Evolutionary conservation across 2,797 vertebrate genomes (phyloP).

Genomic region (Scolopax rusticola): DNA sequence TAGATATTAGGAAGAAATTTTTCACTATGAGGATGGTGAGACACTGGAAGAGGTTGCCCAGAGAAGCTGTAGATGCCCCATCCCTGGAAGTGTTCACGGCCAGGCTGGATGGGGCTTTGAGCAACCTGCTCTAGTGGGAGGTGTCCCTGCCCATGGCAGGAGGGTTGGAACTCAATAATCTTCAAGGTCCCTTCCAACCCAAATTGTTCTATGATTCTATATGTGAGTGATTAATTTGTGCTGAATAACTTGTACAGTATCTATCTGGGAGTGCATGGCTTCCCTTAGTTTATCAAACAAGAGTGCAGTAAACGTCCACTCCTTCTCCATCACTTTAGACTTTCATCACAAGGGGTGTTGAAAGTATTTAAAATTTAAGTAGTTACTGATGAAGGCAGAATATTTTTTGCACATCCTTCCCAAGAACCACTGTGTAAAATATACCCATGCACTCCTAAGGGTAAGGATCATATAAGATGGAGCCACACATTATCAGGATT

Average conservation of each 20-base stretch:
- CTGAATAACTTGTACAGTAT: not conserved
- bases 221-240: not conserved
- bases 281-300: not conserved
- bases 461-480: not conserved
- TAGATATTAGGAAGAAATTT: too few relatives aligned
- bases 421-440: not conserved
- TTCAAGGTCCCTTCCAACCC: too few relatives aligned
- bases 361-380: not conserved
- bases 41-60: too few relatives aligned
- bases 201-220: too few relatives aligned
- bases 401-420: not conserved
- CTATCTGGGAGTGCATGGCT: not conserved
- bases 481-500: not conserved
- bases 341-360: not conserved
- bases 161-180: too few relatives aligned
- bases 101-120: too few relatives aligned
- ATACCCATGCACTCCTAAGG: not conserved
- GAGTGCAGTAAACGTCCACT: not conserved
- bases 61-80: too few relatives aligned
- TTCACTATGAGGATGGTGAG: too few relatives aligned
- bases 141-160: too few relatives aligned
- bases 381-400: not conserved
- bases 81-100: too few relatives aligned
- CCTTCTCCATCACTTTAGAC: not conserved
- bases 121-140: too few relatives aligned